Evolutionary conservation across 2,888 invertebrate species (phyloP).

Genomic region (Polymixis flavicincta): DNA sequence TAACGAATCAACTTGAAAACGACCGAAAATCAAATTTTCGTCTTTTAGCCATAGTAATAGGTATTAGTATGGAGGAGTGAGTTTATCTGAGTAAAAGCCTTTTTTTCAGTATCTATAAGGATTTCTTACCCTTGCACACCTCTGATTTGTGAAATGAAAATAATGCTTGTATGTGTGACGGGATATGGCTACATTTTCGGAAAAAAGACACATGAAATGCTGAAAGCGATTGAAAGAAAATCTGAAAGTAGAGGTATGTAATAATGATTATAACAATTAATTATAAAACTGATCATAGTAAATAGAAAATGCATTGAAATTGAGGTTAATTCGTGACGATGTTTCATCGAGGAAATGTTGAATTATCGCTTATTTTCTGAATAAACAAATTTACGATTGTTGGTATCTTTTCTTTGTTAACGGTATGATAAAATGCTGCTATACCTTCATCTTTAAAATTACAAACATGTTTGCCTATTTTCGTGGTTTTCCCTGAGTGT

Average conservation of each 20-base stretch:
- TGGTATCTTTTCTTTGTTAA: background rate
- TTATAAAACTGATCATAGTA: background rate
- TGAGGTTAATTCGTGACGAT: background rate
- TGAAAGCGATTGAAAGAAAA: background rate
- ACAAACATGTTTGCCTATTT: background rate
- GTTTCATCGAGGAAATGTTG: background rate
- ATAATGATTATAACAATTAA: background rate
- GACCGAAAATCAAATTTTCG: constrained; percentile 54
- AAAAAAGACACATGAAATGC: background rate
- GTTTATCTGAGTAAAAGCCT: constrained; percentile 23
- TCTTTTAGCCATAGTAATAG: constrained; percentile 33
- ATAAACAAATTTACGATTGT: background rate
- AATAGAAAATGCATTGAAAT: background rate
- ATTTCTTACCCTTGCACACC: background rate
- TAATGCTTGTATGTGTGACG: background rate
- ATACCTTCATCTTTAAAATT: background rate
- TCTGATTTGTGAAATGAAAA: background rate
- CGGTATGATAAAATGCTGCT: background rate
- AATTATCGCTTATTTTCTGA: background rate
- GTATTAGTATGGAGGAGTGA: constrained; percentile 15
- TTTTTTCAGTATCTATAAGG: background rate
- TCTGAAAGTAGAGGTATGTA: background rate
- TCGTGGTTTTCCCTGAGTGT: background rate
- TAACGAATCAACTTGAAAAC: constrained; percentile 57
- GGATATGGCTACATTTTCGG: background rate